phyloP scores from a whole-genome alignment of 2,888 invertebrate species.

The Acrobasis consociella region DNA sequence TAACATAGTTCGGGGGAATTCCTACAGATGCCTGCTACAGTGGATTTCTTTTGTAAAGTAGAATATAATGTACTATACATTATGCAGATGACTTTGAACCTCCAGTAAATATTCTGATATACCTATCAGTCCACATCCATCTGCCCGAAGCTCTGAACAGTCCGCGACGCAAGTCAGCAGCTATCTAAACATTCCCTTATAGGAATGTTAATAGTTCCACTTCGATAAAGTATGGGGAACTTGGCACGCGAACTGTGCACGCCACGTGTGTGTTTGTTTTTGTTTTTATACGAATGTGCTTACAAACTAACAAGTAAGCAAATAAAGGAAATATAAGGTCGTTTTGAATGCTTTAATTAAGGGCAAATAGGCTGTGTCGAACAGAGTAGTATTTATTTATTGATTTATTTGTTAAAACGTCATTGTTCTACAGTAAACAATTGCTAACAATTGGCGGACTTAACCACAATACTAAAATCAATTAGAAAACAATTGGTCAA shows the following conservation, averaged over 20 bases:
- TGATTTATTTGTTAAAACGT: too few species aligned
- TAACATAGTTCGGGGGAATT: too few species aligned
- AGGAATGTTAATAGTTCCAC: slow-evolving; percentile 79
- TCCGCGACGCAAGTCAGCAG: not conserved
- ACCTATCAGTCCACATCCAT: slow-evolving; percentile 1
- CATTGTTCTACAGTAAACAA: too few species aligned
- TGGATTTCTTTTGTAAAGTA: too few species aligned
- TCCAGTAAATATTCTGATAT: slow-evolving; percentile 9
- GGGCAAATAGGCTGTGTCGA: too few species aligned
- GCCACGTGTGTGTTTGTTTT: slow-evolving; percentile 41
- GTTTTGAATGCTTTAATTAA: too few species aligned
- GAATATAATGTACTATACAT: too few species aligned
- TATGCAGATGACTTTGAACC: not conserved
- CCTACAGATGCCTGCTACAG: too few species aligned
- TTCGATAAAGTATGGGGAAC: slow-evolving; percentile 61
- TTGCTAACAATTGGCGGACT: too few species aligned
- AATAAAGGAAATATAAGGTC: not conserved
- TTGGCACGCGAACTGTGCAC: slow-evolving; percentile 66
- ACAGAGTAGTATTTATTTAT: too few species aligned
- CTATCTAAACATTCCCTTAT: slow-evolving; percentile 71
- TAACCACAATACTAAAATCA: too few species aligned
- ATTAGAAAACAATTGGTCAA: too few species aligned
- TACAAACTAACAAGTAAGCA: not conserved
- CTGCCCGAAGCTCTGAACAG: not conserved
- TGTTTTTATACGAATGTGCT: slow-evolving; percentile 36